Conservation (phyloP, 2,888 invertebrate species). For the Ecdyonurus torrentis region DNA sequence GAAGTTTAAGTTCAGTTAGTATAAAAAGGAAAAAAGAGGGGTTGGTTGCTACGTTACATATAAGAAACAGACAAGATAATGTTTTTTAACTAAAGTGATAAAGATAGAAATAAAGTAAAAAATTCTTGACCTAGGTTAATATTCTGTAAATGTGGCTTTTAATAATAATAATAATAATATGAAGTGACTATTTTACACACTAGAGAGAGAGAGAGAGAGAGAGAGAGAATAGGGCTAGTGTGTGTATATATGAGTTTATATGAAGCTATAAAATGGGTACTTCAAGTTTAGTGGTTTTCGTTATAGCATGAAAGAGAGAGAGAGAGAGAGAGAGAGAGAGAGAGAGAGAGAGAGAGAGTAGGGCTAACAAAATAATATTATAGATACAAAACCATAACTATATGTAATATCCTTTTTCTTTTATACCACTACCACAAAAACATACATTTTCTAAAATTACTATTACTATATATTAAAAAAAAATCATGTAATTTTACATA, state of each 20-base stretch:
- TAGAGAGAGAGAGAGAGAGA: too few species aligned
- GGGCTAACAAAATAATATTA: background rate
- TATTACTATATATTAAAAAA: background rate
- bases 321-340: background rate
- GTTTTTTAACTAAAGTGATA: too few species aligned
- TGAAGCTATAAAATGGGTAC: slow-evolving; percentile 2
- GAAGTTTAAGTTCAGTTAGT: too few species aligned
- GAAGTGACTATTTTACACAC: too few species aligned
- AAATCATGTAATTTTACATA: background rate
- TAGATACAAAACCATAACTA: background rate
- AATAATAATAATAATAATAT: too few species aligned
- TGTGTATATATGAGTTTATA: background rate
- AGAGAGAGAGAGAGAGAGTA: background rate
- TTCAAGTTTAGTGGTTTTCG: background rate
- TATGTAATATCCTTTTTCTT: background rate
- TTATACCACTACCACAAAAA: background rate
- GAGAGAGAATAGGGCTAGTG: too few species aligned
- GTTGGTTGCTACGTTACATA: too few species aligned
- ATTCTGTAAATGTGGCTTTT: background rate
- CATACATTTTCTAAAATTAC: background rate
- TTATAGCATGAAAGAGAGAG: background rate
- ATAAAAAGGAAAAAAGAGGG: too few species aligned
- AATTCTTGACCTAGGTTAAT: background rate
- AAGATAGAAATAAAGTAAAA: background rate
- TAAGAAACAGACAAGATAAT: too few species aligned